Base-by-base conservation (phyloP, 2,113 vertebrate genomes). In the Helogale parvula region DNA sequence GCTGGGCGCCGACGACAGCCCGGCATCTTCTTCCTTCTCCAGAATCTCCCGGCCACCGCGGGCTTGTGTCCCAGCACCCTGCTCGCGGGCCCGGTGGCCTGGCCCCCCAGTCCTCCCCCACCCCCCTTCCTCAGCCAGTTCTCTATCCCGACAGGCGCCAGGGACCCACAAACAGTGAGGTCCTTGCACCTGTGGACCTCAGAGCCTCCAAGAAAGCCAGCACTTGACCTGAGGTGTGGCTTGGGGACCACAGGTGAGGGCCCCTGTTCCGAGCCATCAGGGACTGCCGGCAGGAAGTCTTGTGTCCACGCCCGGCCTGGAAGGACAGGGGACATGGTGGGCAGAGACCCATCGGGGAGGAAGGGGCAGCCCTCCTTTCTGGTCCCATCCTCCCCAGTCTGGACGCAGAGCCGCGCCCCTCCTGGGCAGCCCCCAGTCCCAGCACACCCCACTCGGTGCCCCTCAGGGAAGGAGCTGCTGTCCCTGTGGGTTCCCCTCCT, bases 51-150 rank as follows among this genome's bases (percentile, higher is more conserved):
- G 0, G 27, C 31, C 23, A 10, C 47, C 16, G 4, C 65, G 7
- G 50, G 54, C 13, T 11, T 15, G 45, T n/a, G 23, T 2, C 16
- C 81, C 23, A 7, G 4, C 25, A 68, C 47, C 14, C 2, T 2
- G 17, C 38, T 60, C 1, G 0, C 5, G 4, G 13, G n/a, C 31
- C 77, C 2, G 33, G 9, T 12, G 25, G 9, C 45, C 74, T 9
- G 21, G n/a, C 10, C 31, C 19, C 0, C 0, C 1, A 25, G 1
- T 3, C 12, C 21, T 9, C 41, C 72, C 3, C 5, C 0, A 2
- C 35, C 12, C 47, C 25, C 14, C 11, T 14, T 6, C 52, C 33
- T 17, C 7, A 0, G 0, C 69, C 33, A n/a, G 50, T 35, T 23
- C 31, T 47, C 16, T 3, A 0, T 27, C 80, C 66, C 4, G 5